Evolutionary conservation across 2,888 invertebrate genomes (phyloP).

Genomic region (Clunio marinus): DNA sequence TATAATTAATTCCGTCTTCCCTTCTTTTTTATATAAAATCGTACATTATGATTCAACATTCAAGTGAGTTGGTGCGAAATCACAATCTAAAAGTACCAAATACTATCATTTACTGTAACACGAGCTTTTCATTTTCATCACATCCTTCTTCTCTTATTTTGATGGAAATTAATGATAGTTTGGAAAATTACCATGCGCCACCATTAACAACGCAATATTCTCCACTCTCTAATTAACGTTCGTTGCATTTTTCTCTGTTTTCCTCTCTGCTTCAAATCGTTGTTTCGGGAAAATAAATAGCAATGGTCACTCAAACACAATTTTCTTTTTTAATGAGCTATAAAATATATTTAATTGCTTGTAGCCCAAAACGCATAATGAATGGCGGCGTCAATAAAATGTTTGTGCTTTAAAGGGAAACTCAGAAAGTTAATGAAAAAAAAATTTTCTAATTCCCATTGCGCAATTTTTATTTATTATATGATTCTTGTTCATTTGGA

Average conservation of each 20-base stretch:
- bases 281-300: background rate
- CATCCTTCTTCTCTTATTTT: constrained; percentile 8
- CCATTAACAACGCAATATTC: constrained; percentile 14
- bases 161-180: constrained; percentile 25
- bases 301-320: background rate
- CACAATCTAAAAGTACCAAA: too few species aligned
- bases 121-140: constrained; percentile 7
- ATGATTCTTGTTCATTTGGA: background rate
- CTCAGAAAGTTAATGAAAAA: background rate
- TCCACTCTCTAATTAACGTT: constrained; percentile 15
- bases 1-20: constrained; percentile 22
- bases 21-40: too few species aligned
- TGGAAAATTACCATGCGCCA: constrained; percentile 23
- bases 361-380: constrained; percentile 15
- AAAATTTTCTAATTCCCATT: background rate
- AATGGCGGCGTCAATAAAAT: background rate
- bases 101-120: constrained; percentile 13
- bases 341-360: constrained; percentile 26
- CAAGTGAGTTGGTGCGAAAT: too few species aligned
- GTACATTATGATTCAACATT: too few species aligned
- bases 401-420: background rate
- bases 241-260: background rate
- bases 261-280: background rate
- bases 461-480: background rate
- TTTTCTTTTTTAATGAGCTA: constrained; percentile 18